Evolutionary conservation across 2,113 vertebrate species (phyloP).

Genomic region (Cinclus mexicanus): DNA sequence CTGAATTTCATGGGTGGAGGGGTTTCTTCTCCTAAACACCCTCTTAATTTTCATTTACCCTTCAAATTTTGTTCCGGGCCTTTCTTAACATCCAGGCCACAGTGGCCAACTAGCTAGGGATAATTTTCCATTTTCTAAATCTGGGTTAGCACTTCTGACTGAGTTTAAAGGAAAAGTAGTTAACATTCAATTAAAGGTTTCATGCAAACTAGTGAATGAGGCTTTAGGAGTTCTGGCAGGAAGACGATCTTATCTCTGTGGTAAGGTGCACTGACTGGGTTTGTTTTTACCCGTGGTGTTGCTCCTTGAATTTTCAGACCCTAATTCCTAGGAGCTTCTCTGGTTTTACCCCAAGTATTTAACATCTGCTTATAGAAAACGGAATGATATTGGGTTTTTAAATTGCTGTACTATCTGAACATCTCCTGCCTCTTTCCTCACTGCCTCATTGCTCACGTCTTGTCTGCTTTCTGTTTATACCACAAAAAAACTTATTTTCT

Average conservation of each 20-base stretch:
- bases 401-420: neutral
- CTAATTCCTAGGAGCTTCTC: neutral
- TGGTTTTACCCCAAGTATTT: neutral
- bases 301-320: neutral
- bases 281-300: neutral
- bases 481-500: neutral
- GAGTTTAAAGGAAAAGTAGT: neutral
- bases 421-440: neutral
- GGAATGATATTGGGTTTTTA: neutral
- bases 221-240: neutral
- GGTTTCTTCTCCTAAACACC: neutral
- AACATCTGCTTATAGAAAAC: neutral
- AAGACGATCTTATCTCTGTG: neutral
- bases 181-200: neutral
- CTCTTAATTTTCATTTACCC: neutral
- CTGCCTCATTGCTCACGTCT: neutral
- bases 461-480: neutral
- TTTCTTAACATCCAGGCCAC: neutral
- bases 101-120: neutral
- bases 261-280: neutral
- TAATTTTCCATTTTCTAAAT: neutral
- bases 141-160: neutral
- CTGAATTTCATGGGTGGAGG: neutral
- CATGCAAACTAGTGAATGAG: neutral
- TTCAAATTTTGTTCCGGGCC: neutral